These are phyloP conservation scores for Hirtodrosophila alboralis DNA, from an alignment of 2,888 invertebrate genomes.

Conservation along the genomic window DNA sequence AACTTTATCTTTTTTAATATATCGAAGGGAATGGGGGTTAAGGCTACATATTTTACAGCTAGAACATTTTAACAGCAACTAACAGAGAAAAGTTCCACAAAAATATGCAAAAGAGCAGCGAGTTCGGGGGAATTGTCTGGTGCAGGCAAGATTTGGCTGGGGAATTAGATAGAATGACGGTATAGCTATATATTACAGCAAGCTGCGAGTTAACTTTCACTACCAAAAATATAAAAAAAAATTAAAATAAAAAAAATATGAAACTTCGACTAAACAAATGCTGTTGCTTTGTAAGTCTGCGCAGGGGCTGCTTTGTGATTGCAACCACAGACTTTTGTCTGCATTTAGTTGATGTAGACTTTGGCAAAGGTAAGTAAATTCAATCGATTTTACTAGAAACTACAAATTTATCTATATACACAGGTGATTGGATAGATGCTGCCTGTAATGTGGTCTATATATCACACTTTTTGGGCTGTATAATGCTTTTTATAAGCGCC, in stretches of 20 bases:
- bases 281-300: conserved; percentile 18
- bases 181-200: neutral
- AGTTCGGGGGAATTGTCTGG: no score
- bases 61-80: conserved; percentile 41
- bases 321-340: conserved; percentile 19
- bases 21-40: conserved; percentile 23
- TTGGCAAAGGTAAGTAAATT: conserved; percentile 11
- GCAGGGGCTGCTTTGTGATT: conserved; percentile 28
- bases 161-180: conserved; percentile 1
- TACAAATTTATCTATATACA: no score
- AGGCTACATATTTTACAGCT: conserved; percentile 51
- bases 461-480: conserved; percentile 5
- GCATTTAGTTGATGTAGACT: conserved; percentile 12
- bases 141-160: neutral
- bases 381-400: no score
- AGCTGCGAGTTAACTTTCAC: conserved; percentile 18
- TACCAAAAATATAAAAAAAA: no score
- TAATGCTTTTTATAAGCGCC: conserved; percentile 12
- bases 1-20: conserved; percentile 71
- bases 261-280: conserved; percentile 27
- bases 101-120: conserved; percentile 60
- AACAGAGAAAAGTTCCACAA: conserved; percentile 53
- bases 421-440: no score
- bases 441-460: neutral
- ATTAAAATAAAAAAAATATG: conserved; percentile 9